These are phyloP conservation scores for Oophaga pumilio DNA, from an alignment of 2,113 vertebrate species.

Conservation along the genomic window DNA sequence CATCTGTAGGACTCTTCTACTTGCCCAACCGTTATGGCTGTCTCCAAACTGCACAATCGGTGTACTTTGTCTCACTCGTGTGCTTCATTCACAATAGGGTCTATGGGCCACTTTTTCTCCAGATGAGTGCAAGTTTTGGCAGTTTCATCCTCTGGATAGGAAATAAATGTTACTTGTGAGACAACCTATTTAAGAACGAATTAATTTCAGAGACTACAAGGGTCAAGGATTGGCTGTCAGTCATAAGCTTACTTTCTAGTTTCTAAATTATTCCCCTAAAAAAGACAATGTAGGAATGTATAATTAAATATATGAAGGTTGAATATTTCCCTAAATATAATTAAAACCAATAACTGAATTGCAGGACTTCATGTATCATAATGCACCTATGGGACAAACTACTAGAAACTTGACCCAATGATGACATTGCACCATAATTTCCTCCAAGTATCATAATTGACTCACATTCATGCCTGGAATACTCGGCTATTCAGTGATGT, in stretches of 20 bases:
- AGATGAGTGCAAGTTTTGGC: no score
- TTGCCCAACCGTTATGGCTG: no score
- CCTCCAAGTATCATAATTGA: background rate
- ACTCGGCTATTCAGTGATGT: background rate
- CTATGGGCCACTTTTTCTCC: no score
- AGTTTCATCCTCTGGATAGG: no score
- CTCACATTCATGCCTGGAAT: background rate
- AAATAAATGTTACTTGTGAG: no score
- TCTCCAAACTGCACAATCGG: no score
- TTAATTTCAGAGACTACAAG: background rate
- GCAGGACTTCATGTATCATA: background rate
- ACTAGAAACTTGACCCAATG: background rate
- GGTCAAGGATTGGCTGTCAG: background rate
- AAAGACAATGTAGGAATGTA: background rate
- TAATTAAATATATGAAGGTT: background rate
- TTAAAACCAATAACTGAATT: background rate
- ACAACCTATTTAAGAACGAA: no score
- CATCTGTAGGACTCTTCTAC: no score
- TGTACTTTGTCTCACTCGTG: no score
- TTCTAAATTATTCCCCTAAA: background rate
- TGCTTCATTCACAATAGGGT: no score
- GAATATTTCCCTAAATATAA: conserved; percentile 1
- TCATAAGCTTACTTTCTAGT: background rate
- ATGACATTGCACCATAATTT: background rate
- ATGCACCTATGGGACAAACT: background rate